phyloP scores from a whole-genome alignment of 1,140 invertebrate genomes.

The Doryteuthis pealeii region DNA sequence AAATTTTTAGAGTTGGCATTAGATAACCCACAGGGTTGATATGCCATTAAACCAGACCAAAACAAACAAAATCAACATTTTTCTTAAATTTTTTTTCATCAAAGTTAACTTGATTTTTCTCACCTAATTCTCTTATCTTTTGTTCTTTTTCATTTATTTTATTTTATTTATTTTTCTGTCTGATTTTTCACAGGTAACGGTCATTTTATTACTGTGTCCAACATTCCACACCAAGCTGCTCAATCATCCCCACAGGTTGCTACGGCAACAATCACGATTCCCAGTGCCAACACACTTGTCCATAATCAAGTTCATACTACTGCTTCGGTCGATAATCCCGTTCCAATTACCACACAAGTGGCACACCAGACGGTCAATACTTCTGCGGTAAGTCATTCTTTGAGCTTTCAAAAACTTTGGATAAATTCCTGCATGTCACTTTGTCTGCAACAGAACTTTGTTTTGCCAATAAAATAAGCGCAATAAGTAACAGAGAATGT shows the following conservation, averaged over 20 bases:
- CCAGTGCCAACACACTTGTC: neutral
- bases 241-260: constrained; percentile 8
- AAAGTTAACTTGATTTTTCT: no score
- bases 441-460: no score
- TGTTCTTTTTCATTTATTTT: neutral
- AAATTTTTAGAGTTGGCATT: no score
- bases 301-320: constrained; percentile 7
- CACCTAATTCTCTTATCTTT: no score
- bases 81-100: no score
- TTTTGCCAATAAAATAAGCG: no score
- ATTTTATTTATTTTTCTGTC: neutral
- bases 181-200: constrained; percentile 29
- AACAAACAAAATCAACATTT: no score
- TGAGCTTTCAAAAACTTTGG: no score
- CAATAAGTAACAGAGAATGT: no score
- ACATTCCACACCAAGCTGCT: constrained; percentile 24
- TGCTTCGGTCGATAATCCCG: neutral
- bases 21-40: no score
- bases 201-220: constrained; percentile 37
- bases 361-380: neutral
- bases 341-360: constrained; percentile 5
- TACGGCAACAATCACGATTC: constrained; percentile 1
- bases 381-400: neutral
- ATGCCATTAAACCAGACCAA: no score
- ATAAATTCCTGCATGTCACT: no score